phyloP scores from a whole-genome alignment of 2,797 vertebrate species.

The Poeciliopsis paucimaculata region DNA sequence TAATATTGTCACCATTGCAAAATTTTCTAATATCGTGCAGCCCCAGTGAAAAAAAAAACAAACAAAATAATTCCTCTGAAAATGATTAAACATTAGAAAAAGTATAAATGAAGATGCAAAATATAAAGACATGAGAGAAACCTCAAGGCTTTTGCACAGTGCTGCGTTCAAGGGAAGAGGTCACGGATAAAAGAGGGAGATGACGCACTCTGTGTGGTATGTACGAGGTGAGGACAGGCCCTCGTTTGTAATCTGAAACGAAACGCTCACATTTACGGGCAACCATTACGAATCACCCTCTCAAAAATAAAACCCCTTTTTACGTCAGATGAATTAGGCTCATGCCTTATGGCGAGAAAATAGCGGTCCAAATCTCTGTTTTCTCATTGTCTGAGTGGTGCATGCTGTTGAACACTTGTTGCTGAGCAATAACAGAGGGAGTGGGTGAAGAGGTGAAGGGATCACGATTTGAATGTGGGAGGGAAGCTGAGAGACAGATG shows the following conservation, averaged over 20 bases:
- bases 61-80: background rate
- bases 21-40: background rate
- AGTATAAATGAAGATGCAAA: background rate
- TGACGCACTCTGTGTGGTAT: slow-evolving; percentile 50
- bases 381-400: background rate
- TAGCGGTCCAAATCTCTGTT: background rate
- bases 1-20: background rate
- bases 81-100: background rate
- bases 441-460: slow-evolving; percentile 37
- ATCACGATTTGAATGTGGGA: slow-evolving; percentile 43
- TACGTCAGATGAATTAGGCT: background rate
- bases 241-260: slow-evolving; percentile 16
- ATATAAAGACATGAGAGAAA: background rate
- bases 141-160: background rate
- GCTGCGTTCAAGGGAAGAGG: background rate
- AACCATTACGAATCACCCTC: background rate
- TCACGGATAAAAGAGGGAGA: slow-evolving; percentile 17
- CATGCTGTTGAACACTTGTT: slow-evolving; percentile 13
- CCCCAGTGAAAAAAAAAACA: background rate
- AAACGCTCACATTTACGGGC: background rate
- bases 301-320: background rate
- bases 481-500: slow-evolving; percentile 39
- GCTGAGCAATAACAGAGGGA: slow-evolving; percentile 19
- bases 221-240: slow-evolving; percentile 48
- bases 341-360: background rate